phyloP scores from a whole-genome alignment of 2,113 vertebrate genomes.

The Cyprinodon tularosa region DNA sequence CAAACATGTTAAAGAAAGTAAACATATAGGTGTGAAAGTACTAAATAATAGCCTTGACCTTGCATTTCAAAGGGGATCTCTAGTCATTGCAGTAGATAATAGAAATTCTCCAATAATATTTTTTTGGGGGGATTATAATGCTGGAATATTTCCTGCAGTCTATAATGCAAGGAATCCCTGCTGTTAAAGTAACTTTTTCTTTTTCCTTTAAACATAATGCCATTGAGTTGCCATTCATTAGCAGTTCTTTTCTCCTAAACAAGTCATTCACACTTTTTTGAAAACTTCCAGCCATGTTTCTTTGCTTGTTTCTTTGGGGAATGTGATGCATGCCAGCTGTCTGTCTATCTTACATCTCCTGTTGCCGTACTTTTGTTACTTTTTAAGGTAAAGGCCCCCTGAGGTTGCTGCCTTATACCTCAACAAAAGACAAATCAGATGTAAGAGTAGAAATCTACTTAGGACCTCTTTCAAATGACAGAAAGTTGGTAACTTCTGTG shows the following conservation, averaged over 20 bases:
- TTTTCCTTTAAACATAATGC: conserved; percentile 37
- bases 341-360: conserved; percentile 32
- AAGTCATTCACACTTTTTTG: conserved; percentile 14
- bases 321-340: conserved; percentile 2
- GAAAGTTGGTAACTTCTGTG: conserved; percentile 12
- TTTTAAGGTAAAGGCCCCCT: conserved; percentile 15
- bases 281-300: conserved; percentile 7
- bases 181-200: conserved; percentile 44
- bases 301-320: conserved; percentile 50
- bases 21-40: too few species aligned
- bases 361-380: conserved; percentile 16
- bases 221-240: conserved; percentile 28
- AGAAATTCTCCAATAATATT: background rate
- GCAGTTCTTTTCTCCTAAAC: conserved; percentile 11
- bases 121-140: background rate
- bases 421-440: conserved; percentile 29
- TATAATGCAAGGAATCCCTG: background rate
- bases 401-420: conserved; percentile 19
- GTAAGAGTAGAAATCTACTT: conserved; percentile 11
- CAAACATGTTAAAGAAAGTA: too few species aligned
- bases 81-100: background rate
- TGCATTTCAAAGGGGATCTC: background rate
- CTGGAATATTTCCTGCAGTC: background rate
- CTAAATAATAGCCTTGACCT: too few species aligned
- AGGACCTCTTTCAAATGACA: conserved; percentile 27